Evolutionary conservation across 2,113 vertebrate species (phyloP), one percentile per base, ranked within the genome.

Genomic region (Lepisosteus oculatus): DNA sequence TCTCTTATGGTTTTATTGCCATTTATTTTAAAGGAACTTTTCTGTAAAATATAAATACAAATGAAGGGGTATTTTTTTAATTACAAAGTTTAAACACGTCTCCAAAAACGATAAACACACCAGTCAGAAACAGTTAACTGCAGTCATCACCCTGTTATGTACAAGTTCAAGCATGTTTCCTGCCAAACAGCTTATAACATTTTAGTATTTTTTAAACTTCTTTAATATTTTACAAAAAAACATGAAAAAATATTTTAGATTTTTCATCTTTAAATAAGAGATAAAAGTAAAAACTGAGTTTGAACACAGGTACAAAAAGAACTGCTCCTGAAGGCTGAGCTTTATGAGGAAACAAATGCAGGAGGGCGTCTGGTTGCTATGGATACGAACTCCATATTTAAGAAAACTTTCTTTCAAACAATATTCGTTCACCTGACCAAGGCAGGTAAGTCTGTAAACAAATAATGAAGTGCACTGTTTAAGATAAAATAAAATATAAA

Each of bases 1-100:
- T 85, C 78, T 80, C 85, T 91, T 90, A 92, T 86, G 86, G 90
- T 90, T 92, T 93, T 96, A 95, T 97, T 96, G 95, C 94, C 95
- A 96, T 95, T 92, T 97, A 89, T 89, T 89, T 72, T 88, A 95
- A 90, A 96, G 93, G 93, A 95, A 94, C 85, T 88, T 88, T 93
- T 94, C 95, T 96, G 96, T 95, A 98, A 98, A 98, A 98, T 98
- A 98, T 98, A 98, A 98, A 98, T 97, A 97, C 95, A 98, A 98
- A 98, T 95, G 94, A 94, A 94, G 95, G 91, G 91, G 95, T 92
- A 95, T 92, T 66, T 64, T 64, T 90, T 96, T 97, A 97, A 94
- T 97, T 97, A 98, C 95, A 98, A 97, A 98, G 95, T 97, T 96
- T 95, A 95, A 97, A 95, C 95, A 95, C 93, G 88, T 90, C 90